Percentiles rank a stretch among this genome's conserved stretches.
Evolutionary conservation across 2,797 vertebrate genomes (phyloP).

Genomic region (Triplophysa yarkandensis): DNA sequence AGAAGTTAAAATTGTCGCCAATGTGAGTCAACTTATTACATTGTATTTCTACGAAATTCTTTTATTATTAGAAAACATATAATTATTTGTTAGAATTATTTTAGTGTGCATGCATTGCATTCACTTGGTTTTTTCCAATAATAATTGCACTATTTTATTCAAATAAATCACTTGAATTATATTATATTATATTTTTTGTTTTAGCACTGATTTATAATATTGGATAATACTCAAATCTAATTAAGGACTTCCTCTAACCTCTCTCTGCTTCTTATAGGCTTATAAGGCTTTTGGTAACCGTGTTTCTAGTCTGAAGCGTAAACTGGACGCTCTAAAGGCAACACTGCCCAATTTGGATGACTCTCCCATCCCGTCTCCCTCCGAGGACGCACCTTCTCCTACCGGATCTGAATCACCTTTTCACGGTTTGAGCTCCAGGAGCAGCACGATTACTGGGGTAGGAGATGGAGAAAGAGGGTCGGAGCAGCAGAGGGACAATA

Average conservation of each 20-base stretch:
- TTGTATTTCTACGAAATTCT: no score
- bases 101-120: no score
- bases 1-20: slow-evolving; percentile 97
- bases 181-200: no score
- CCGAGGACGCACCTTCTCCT: slow-evolving; percentile 91
- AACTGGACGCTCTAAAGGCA: slow-evolving; percentile 89
- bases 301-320: slow-evolving; percentile 93
- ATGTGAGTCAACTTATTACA: slow-evolving; percentile 78
- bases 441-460: slow-evolving; percentile 61
- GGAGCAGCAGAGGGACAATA: slow-evolving; percentile 78
- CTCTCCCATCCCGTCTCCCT: slow-evolving; percentile 92
- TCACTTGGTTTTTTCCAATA: no score
- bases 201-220: no score
- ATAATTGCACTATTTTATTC: no score
- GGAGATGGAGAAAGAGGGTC: slow-evolving; percentile 67
- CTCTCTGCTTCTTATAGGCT: slow-evolving; percentile 72
- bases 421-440: slow-evolving; percentile 72
- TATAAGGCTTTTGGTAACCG: slow-evolving; percentile 96
- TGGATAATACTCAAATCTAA: no score
- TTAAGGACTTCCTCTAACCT: not conserved
- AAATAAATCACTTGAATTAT: no score
- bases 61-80: no score
- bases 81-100: no score
- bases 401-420: slow-evolving; percentile 95
- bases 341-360: slow-evolving; percentile 90